A percentile compares a stretch with the other conserved stretches of the same genome.
These are phyloP conservation scores for Cyprinus carpio DNA, from an alignment of 2,113 vertebrate genomes.

Conservation along the genomic window DNA sequence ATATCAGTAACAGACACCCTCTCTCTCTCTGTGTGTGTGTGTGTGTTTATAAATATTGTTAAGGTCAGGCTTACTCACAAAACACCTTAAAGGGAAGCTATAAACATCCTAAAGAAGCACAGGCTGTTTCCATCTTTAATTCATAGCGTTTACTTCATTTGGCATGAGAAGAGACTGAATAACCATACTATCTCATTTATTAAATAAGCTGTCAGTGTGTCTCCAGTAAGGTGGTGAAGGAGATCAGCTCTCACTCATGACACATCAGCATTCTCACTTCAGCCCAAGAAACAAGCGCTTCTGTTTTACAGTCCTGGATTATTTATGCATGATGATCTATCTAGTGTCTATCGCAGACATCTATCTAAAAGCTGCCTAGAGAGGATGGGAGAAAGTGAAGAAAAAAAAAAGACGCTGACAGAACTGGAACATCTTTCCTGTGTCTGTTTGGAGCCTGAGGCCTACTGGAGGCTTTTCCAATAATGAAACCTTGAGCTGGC, in stretches of 20 bases:
- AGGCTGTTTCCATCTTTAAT: background rate
- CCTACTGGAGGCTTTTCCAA: slow-evolving; percentile 56
- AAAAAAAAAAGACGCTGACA: background rate
- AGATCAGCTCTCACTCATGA: slow-evolving; percentile 1
- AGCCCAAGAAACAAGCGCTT: background rate
- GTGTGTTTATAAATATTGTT: no score
- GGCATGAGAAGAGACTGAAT: no score
- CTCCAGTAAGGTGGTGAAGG: slow-evolving; percentile 6
- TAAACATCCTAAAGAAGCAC: background rate
- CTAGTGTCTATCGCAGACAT: slow-evolving; percentile 10
- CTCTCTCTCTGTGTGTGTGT: no score
- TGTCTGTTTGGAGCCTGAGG: slow-evolving; percentile 8
- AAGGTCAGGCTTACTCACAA: no score
- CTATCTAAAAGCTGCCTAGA: background rate
- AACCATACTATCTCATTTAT: background rate
- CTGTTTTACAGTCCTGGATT: background rate
- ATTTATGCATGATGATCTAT: background rate
- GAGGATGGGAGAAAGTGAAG: background rate
- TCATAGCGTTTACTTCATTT: background rate
- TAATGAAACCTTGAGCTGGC: slow-evolving; percentile 36
- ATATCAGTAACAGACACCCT: no score
- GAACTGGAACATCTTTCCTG: slow-evolving; percentile 1
- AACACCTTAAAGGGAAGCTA: no score
- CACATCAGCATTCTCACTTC: background rate
- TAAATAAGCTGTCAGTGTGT: background rate